phyloP scores from a whole-genome alignment of 2,797 vertebrate species.

The Poecilia picta region DNA sequence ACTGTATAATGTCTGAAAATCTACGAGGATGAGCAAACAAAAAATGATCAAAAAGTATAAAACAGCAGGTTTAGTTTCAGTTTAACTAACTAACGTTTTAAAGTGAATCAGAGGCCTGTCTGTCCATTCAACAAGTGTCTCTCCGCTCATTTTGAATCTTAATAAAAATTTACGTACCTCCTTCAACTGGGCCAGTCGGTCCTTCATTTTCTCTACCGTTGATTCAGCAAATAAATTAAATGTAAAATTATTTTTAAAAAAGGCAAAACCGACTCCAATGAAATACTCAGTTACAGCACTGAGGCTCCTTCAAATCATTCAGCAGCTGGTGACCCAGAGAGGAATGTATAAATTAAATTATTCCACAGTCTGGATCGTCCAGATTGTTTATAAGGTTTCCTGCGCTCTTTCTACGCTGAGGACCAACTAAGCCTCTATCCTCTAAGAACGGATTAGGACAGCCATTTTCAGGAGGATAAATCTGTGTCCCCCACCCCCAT shows the following conservation, averaged over 20 bases:
- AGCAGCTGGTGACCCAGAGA: background rate
- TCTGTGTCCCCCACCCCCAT: slow-evolving; percentile 16
- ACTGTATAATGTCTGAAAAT: background rate
- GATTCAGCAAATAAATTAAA: background rate
- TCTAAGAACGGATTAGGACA: slow-evolving; percentile 77
- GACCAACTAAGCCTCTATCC: slow-evolving; percentile 75
- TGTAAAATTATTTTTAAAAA: background rate
- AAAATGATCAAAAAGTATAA: background rate
- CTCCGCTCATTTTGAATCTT: background rate
- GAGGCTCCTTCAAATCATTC: slow-evolving; percentile 30
- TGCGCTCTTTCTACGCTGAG: slow-evolving; percentile 52
- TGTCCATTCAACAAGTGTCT: slow-evolving; percentile 18
- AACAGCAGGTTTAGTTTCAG: background rate
- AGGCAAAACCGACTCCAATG: background rate
- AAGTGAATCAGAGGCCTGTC: background rate
- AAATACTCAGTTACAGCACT: slow-evolving; percentile 35
- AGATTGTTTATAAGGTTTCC: slow-evolving; percentile 17
- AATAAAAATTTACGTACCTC: slow-evolving; percentile 65
- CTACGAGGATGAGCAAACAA: background rate
- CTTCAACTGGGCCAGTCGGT: slow-evolving; percentile 82
- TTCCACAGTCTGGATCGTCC: background rate
- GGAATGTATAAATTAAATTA: background rate
- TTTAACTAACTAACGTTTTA: background rate
- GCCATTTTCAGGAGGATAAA: slow-evolving; percentile 63
- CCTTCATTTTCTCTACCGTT: slow-evolving; percentile 75